Evolutionary conservation across 1,140 invertebrate species (phyloP).

Genomic region (Fopius arisanus): DNA sequence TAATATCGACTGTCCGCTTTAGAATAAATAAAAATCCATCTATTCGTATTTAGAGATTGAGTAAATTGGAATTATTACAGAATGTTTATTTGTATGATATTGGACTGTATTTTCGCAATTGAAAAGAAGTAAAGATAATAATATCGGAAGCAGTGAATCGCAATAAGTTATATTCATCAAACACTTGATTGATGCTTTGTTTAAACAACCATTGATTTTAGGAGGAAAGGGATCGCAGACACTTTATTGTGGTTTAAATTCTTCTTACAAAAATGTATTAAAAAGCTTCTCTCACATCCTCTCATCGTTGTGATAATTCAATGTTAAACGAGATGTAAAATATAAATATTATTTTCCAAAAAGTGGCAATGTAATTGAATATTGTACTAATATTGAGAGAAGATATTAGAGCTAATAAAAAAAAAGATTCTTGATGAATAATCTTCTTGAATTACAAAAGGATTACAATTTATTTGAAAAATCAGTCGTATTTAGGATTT

Average conservation of each 20-base stretch:
- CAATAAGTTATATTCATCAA: not conserved
- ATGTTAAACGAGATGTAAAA: not conserved
- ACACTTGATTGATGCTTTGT: too few species aligned
- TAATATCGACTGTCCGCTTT: constrained; percentile 70
- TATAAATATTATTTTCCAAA: not conserved
- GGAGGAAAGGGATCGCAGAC: too few species aligned
- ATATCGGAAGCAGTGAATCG: too few species aligned
- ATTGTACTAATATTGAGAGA: not conserved
- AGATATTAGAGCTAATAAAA: not conserved
- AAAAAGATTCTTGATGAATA: not conserved
- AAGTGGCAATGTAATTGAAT: not conserved
- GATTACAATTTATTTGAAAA: not conserved
- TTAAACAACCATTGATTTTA: too few species aligned
- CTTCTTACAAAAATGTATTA: too few species aligned
- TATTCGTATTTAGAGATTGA: too few species aligned
- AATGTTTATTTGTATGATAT: too few species aligned
- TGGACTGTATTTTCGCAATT: too few species aligned
- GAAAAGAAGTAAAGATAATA: too few species aligned
- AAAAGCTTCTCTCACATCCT: not conserved
- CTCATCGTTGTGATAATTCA: not conserved
- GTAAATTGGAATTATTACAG: too few species aligned
- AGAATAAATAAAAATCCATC: not conserved
- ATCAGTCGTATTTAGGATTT: not conserved
- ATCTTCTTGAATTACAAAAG: not conserved
- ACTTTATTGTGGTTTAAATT: too few species aligned